Evolutionary conservation across 2,888 invertebrate species (phyloP).

Genomic region (Diabrotica balteata): DNA sequence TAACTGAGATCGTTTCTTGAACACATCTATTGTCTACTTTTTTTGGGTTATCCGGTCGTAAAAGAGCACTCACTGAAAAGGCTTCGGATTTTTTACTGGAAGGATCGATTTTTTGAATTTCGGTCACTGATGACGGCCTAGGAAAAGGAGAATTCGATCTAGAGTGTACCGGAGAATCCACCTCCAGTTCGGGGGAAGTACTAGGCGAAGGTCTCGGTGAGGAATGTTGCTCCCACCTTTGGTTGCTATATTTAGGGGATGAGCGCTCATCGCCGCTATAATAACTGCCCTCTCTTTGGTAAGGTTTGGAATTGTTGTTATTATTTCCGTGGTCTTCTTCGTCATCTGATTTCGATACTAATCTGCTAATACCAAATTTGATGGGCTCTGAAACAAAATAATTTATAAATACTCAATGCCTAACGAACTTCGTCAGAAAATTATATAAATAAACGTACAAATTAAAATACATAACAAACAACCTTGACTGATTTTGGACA

Average conservation of each 20-base stretch:
- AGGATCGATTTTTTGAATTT: constrained; percentile 56
- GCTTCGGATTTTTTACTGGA: constrained; percentile 77
- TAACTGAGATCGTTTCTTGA: constrained; percentile 51
- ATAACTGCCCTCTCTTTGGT: constrained; percentile 63
- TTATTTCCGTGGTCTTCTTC: constrained; percentile 68
- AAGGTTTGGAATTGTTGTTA: constrained; percentile 60
- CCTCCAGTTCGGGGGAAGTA: constrained; percentile 77
- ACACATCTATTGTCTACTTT: constrained; percentile 55
- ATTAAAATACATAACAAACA: too few relatives aligned
- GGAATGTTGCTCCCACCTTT: constrained; percentile 54
- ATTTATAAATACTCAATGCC: too few relatives aligned
- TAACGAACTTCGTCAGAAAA: too few relatives aligned
- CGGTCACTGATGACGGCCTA: constrained; percentile 59
- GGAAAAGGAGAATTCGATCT: constrained; percentile 63
- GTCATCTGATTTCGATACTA: constrained; percentile 71
- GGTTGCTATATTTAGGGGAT: constrained; percentile 51
- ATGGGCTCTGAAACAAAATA: constrained; percentile 73
- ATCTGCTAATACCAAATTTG: constrained; percentile 83
- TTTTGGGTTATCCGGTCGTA: constrained; percentile 78
- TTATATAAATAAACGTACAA: too few relatives aligned
- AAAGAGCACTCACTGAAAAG: constrained; percentile 82
- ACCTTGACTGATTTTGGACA: too few relatives aligned
- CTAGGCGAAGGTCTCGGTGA: constrained; percentile 54
- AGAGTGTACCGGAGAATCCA: constrained; percentile 74
- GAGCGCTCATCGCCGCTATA: constrained; percentile 64